Evolutionary conservation across 2,113 vertebrate genomes (phyloP).

Genomic region (Acrocephalus arundinaceus): DNA sequence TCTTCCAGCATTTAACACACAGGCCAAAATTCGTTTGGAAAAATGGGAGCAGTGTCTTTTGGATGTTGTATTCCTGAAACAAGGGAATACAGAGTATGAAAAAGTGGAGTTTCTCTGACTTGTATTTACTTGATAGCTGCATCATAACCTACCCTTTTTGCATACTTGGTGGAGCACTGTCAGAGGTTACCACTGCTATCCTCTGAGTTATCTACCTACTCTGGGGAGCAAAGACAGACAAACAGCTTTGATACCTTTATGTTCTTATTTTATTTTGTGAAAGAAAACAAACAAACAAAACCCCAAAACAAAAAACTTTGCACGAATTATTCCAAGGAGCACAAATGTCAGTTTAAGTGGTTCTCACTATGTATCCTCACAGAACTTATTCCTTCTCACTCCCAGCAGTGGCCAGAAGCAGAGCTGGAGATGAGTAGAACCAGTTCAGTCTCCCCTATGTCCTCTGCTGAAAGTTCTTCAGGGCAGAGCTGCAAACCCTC

Average conservation of each 20-base stretch:
- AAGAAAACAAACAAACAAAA: background rate
- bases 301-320: background rate
- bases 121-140: background rate
- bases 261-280: background rate
- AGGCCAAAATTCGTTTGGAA: constrained; percentile 2
- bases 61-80: background rate
- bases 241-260: background rate
- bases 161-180: background rate
- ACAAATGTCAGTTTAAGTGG: background rate
- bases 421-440: background rate
- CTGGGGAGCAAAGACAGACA: background rate
- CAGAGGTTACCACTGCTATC: background rate
- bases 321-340: background rate
- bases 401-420: background rate
- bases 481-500: background rate
- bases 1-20: background rate
- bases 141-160: background rate
- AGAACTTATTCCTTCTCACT: background rate
- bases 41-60: background rate
- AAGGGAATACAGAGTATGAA: background rate
- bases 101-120: background rate
- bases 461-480: background rate
- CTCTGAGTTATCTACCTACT: background rate
- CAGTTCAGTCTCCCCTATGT: accelerated
- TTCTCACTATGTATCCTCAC: background rate